A percentile compares a stretch with the other conserved stretches of the same genome.
phyloP scores from a whole-genome alignment of 2,888 invertebrate genomes.

The Junonia oenone region DNA sequence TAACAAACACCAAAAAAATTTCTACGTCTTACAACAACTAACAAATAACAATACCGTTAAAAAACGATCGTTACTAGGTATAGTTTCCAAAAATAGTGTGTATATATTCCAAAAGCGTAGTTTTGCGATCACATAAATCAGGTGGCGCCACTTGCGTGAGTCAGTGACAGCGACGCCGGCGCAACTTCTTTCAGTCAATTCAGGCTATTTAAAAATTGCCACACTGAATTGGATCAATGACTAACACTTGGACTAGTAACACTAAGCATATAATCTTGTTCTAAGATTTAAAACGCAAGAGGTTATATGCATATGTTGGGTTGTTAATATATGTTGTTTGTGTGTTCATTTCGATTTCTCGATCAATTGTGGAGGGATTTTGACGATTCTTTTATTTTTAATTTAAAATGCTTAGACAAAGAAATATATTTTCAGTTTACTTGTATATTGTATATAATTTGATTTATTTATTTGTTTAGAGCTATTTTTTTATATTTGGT shows the following conservation, averaged over 20 bases:
- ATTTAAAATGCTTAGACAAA: too few relatives aligned
- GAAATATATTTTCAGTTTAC: too few relatives aligned
- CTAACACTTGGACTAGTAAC: neutral
- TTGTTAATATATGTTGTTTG: neutral
- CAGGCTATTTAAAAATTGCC: constrained; percentile 34
- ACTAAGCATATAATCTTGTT: neutral
- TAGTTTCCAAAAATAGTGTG: constrained; percentile 31
- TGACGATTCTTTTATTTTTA: too few relatives aligned
- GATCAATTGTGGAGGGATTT: too few relatives aligned
- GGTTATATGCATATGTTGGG: too few relatives aligned
- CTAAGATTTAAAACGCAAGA: too few relatives aligned
- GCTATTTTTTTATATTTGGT: too few relatives aligned
- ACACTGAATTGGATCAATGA: constrained; percentile 5
- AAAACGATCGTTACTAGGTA: constrained; percentile 24
- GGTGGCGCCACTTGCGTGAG: constrained; percentile 61
- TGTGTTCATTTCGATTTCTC: too few relatives aligned
- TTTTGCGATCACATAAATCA: constrained; percentile 52
- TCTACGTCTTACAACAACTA: too few relatives aligned
- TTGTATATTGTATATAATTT: too few relatives aligned
- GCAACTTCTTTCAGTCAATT: constrained; percentile 41
- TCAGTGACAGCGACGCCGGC: constrained; percentile 54
- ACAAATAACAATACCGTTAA: neutral
- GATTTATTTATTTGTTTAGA: too few relatives aligned
- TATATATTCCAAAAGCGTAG: constrained; percentile 38
- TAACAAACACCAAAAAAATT: neutral